A percentile compares a stretch with the other conserved stretches of the same genome.
Conservation (phyloP, 2,888 invertebrate species). For the Noctua janthina region DNA sequence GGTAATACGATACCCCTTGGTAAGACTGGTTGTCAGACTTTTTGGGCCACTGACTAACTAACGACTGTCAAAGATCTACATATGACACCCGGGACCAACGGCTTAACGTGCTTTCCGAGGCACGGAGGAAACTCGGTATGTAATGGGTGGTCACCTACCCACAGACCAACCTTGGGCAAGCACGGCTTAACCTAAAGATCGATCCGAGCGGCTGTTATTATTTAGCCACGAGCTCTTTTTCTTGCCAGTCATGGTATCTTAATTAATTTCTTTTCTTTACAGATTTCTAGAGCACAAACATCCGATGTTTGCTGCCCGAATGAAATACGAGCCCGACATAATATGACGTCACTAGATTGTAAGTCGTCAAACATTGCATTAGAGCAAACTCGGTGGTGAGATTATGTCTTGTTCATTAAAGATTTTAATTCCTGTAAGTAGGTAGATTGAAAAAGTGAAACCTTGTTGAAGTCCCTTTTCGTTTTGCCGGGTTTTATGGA, state of each 20-base stretch:
- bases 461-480: constrained; percentile 7
- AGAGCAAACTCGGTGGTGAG: background rate
- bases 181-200: too few relatives aligned
- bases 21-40: too few relatives aligned
- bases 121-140: too few relatives aligned
- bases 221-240: too few relatives aligned
- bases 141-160: too few relatives aligned
- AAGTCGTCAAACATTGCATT: constrained; percentile 10
- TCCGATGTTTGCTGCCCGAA: background rate
- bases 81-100: too few relatives aligned
- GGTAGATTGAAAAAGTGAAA: constrained; percentile 11
- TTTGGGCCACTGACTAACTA: too few relatives aligned
- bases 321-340: background rate
- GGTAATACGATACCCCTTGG: too few relatives aligned
- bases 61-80: too few relatives aligned
- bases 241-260: background rate
- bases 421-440: constrained; percentile 30
- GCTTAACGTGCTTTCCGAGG: too few relatives aligned
- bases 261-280: background rate
- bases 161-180: too few relatives aligned
- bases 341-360: constrained; percentile 29
- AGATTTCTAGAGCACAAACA: constrained; percentile 16
- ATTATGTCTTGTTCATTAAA: constrained; percentile 18
- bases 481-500: background rate
- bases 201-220: too few relatives aligned